Conservation (phyloP, 2,888 invertebrate species). For the Mesoligia furuncula region DNA sequence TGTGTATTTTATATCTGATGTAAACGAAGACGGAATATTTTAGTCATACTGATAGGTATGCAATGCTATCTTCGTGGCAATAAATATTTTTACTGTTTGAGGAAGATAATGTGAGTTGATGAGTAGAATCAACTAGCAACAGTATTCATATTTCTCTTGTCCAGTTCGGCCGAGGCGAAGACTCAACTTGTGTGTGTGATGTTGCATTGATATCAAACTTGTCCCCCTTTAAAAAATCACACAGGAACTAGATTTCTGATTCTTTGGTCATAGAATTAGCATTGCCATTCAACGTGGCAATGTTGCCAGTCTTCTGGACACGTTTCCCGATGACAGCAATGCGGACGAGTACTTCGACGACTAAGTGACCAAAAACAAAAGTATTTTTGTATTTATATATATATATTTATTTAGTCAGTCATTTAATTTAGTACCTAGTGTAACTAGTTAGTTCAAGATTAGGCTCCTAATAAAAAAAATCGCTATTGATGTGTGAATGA, state of each 20-base stretch:
- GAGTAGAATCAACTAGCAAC: background rate
- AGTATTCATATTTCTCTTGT: background rate
- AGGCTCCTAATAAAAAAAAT: background rate
- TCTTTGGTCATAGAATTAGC: no score
- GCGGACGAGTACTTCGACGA: no score
- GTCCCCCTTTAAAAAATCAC: background rate
- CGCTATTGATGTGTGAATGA: background rate
- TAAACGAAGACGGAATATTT: conserved; percentile 40
- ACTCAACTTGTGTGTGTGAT: background rate
- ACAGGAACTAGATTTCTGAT: no score
- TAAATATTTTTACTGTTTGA: conserved; percentile 51
- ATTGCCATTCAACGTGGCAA: no score
- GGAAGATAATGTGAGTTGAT: conserved; percentile 17
- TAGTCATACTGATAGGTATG: conserved; percentile 47
- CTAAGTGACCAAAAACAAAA: no score
- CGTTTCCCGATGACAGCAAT: no score
- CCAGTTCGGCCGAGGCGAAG: background rate
- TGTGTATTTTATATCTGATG: conserved; percentile 63
- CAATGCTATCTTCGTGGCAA: conserved; percentile 17
- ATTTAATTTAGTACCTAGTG: no score
- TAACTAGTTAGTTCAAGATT: background rate
- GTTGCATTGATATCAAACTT: background rate
- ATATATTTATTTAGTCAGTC: no score
- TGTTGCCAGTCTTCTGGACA: no score
- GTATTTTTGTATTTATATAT: no score